Base-by-base conservation (phyloP, 2,797 vertebrate species). In the Danio choprae region DNA sequence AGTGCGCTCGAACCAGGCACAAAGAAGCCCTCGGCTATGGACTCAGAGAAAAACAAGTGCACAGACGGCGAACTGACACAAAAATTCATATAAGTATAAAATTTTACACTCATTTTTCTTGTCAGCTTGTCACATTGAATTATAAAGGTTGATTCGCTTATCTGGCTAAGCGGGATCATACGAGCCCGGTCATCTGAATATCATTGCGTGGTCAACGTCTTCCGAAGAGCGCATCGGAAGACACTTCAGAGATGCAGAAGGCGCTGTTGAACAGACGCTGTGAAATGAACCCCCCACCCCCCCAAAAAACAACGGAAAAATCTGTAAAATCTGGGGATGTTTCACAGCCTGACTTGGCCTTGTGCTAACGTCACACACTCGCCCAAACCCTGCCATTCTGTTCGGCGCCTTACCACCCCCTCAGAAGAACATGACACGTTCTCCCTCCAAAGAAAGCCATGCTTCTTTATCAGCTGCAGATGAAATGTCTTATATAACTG, bases 71-170 rank as follows among this genome's bases (percentile, higher is more conserved):
- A 93, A 94, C 91, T 98, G 96, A 98, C 97, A 99, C 95, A 98
- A 97, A 98, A 97, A 99, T 98, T 96, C 95, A 95, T 95, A 95
- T 95, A 96, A 92, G 93, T 95, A 95, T 96, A 95, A 93, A 92
- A 96, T 95, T 94, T 95, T 96, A 96, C 96, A 96, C 96, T 99
- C 94, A 98, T 98, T 98, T 98, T 98, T 89, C 93, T 94, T 98
- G 97, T 98, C 97, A 98, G 97, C 97, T 97, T 99, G 97, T 99
- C 97, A 97, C 93, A 94, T 96, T 95, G 91, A 96, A 98, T 99
- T 97, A 98, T 94, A 97, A 98, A 98, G 97, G 96, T 96, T 97
- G 95, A 97, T 96, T 98, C 83, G 95, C 91, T 95, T 93, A 95
- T 96, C 95, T 92, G 92, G 95, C 94, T 93, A 94, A 93, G 91